Percentiles rank a stretch among this genome's conserved stretches.
Evolutionary conservation across 2,797 vertebrate species (phyloP).

Genomic region (Sebastes steindachneri): DNA sequence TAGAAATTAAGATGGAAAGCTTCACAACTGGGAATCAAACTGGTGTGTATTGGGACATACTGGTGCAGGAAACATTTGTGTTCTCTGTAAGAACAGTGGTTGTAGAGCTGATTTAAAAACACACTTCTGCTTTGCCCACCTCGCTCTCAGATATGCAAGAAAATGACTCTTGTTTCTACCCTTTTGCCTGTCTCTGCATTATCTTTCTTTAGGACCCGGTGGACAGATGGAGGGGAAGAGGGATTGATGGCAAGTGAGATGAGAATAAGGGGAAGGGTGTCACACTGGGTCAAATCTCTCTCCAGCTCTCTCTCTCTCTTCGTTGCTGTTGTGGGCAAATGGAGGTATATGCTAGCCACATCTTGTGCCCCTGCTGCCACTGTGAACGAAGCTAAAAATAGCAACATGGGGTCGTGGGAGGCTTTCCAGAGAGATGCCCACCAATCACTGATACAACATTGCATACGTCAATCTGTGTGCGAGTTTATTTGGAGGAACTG

Average conservation of each 20-base stretch:
- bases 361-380: conserved; percentile 35
- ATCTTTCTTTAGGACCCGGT: conserved; percentile 17
- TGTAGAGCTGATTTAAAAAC: not conserved
- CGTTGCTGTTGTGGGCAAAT: conserved; percentile 41
- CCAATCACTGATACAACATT: conserved; percentile 49
- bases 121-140: not conserved
- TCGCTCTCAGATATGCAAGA: not conserved
- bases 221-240: conserved; percentile 30
- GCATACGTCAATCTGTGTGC: conserved; percentile 35
- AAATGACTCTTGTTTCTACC: not conserved
- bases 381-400: conserved; percentile 67
- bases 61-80: not conserved
- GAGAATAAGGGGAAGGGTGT: conserved; percentile 2
- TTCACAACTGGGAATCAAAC: not conserved
- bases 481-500: conserved; percentile 15
- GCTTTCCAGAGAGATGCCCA: conserved; percentile 44
- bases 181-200: not conserved
- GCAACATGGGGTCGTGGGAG: conserved; percentile 22
- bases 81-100: not conserved
- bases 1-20: not conserved
- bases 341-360: conserved; percentile 46
- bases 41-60: not conserved
- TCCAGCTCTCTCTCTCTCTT: conserved; percentile 17
- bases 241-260: conserved; percentile 28
- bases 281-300: conserved; percentile 28